Evolutionary conservation across 1,140 invertebrate genomes (phyloP), one percentile per base, ranked within the genome.

Genomic region (Listronotus oregonensis): DNA sequence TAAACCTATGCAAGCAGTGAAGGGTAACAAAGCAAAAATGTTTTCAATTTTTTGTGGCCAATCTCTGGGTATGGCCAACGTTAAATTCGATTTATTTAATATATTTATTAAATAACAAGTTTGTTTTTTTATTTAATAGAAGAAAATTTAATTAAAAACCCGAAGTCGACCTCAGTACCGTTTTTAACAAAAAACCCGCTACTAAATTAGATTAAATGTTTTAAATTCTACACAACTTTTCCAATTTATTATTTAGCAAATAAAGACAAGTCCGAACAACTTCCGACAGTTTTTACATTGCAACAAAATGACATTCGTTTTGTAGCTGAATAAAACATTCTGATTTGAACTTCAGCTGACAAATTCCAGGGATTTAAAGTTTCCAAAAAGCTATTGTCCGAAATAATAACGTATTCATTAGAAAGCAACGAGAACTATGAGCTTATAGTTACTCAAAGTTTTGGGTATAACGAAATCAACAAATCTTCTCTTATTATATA

Each of bases 181-280:
- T 7, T 63, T 46, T 37, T 44, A 12, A 54, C 44, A 40, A 52
- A 63, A 63, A 40, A 54, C 52, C 60, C 49, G 51, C 60, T 46
- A 63, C 47, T 63, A 47, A 63, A 63, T 55, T 50, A 55, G 50
- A 54, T 37, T 63, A 63, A 63, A 54, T 54, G 50, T 63, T 63
- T 50, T 52, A n/a, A 63, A 63, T 63, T 37, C 60, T 32, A 64
- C 62, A 54, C 62, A 64, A 64, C 62, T 64, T 64, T 64, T 64
- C 52, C 52, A 56, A 64, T 64, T 64, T 64, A 64, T 64, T 64
- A 64, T 64, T 64, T 56, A 57, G 51, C 43, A 47, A 64, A 64
- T 64, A 52, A 57, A 64, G 62, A 64, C 54, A 50, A 64, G 52
- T 47, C 46, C 42, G 60, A 63, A 47, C 52, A 56, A 64, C 49